Evolutionary conservation across 2,888 invertebrate genomes (phyloP), one percentile per base, ranked within the genome.

Genomic region (Papilio elwesi): DNA sequence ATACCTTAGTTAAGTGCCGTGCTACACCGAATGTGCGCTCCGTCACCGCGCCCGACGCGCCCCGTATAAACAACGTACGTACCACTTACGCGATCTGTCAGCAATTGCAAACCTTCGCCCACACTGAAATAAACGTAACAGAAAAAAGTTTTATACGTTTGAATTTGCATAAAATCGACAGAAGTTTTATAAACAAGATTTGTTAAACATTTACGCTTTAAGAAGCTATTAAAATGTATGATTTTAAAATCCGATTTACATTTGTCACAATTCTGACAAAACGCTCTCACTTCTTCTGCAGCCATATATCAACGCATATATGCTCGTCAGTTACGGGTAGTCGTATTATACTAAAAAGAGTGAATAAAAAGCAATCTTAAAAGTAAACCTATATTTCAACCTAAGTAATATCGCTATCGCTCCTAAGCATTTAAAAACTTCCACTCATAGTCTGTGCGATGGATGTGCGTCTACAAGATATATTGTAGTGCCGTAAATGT

Each of bases 1-100:
- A 80, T 79, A 79, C 76, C 80, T 82, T 82, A 82, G 81, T 81
- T 83, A 84, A 83, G 83, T 83, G 80, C 78, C 67, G 68, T 59
- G 65, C 69, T 73, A 70, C 73, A 72, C 70, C 70, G 74, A 73
- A 65, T 71, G 64, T 68, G 64, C 9, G 10, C 43, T n/a, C n/a
- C 12, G 38, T 62, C 43, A 0, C 43, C 59, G n/a, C 49, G 72
- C 65, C 38, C 69, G 70, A 72, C 65, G 36, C 51, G 68, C 69
- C 74, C 38, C 49, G 48, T 68, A 73, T 73, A 68, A 74, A 74
- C 69, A 71, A 72, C 67, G 63, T 55, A 65, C 63, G 55, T 48
- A 48, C 57, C 59, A 69, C 55, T 73, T 66, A 69, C 52, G 15
- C 59, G 51, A 52, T 52, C 57, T 73, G 69, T 69, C 73, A 73